These are phyloP conservation scores for Poecilia wingei DNA, from an alignment of 2,797 vertebrate species.

Conservation along the genomic window DNA sequence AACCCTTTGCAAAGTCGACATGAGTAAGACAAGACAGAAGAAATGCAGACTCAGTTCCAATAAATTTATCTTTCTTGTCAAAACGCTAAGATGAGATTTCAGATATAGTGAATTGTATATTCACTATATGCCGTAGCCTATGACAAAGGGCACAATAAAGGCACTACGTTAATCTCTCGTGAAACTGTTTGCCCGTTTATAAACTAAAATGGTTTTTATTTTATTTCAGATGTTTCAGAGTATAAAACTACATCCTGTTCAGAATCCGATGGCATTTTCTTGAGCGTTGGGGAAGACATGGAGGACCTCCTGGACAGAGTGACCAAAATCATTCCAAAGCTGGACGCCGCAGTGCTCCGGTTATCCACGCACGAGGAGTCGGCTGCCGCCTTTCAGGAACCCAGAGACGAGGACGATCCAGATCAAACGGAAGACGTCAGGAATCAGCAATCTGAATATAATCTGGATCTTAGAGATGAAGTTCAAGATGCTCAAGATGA, in stretches of 20 bases:
- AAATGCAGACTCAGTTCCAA: background rate
- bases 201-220: slow-evolving; percentile 2
- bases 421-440: background rate
- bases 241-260: slow-evolving; percentile 7
- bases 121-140: background rate
- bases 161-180: background rate
- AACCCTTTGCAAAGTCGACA: background rate
- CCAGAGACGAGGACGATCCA: background rate
- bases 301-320: slow-evolving; percentile 51
- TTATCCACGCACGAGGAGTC: slow-evolving; percentile 17
- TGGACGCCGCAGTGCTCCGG: slow-evolving; percentile 48
- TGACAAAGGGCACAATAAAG: background rate
- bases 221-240: slow-evolving; percentile 44
- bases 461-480: background rate
- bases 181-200: background rate
- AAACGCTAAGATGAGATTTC: background rate
- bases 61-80: background rate
- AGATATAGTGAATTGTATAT: background rate
- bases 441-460: background rate
- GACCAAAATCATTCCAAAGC: slow-evolving; percentile 33
- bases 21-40: background rate
- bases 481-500: background rate
- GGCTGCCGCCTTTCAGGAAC: background rate
- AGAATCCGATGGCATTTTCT: slow-evolving; percentile 22
- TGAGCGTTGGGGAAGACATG: slow-evolving; percentile 57